Conservation (phyloP, 2,113 vertebrate species). For the Castor canadensis region DNA sequence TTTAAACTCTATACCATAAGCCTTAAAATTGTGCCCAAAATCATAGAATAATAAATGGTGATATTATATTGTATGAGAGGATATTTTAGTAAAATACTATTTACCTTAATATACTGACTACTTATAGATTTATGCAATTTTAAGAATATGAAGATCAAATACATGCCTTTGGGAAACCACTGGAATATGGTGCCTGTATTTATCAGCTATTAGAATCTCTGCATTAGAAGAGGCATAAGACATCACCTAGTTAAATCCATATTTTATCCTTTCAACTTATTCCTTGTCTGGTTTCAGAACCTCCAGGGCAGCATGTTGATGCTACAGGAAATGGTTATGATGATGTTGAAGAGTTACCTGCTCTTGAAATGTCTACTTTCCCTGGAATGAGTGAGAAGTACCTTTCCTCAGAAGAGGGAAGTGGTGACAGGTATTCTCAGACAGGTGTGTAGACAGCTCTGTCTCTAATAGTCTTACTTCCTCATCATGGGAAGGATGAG, state of each 20-base stretch:
- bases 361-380: neutral
- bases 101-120: neutral
- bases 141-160: neutral
- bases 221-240: neutral
- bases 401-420: neutral
- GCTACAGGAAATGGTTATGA: neutral
- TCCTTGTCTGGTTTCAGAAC: neutral
- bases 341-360: constrained; percentile 9
- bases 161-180: rapidly evolving
- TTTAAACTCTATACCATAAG: neutral
- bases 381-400: neutral
- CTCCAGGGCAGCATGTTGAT: neutral
- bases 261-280: neutral
- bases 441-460: neutral
- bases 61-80: neutral
- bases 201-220: neutral
- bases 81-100: neutral
- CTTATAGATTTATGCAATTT: neutral
- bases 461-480: neutral
- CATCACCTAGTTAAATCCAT: neutral
- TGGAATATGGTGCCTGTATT: neutral
- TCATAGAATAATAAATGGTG: neutral
- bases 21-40: neutral
- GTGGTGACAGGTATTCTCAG: neutral
- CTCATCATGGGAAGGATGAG: neutral